A percentile compares a stretch with the other conserved stretches of the same genome.
Evolutionary conservation across 2,797 vertebrate genomes (phyloP).

Genomic region (Eutrigla gurnardus): DNA sequence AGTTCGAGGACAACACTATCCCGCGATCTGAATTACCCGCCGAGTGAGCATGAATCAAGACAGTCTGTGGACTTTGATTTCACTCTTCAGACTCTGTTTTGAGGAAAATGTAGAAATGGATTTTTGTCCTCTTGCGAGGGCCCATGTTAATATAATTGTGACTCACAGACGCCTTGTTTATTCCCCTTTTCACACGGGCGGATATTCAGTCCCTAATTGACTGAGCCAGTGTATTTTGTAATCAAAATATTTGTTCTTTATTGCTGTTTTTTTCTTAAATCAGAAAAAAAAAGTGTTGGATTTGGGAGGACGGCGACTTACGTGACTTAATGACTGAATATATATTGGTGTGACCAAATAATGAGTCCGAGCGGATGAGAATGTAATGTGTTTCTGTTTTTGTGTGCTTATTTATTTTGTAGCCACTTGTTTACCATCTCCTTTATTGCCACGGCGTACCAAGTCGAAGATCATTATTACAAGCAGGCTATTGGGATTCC

Average conservation of each 20-base stretch:
- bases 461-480: constrained; percentile 49
- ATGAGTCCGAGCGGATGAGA: constrained; percentile 68
- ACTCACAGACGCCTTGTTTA: constrained; percentile 54
- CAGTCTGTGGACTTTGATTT: constrained; percentile 45
- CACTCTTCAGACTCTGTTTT: constrained; percentile 35
- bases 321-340: constrained; percentile 59
- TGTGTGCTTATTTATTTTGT: constrained; percentile 83
- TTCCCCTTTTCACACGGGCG: constrained; percentile 42
- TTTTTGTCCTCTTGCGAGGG: constrained; percentile 42
- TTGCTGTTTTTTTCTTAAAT: constrained; percentile 60
- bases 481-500: constrained; percentile 42
- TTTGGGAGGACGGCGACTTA: constrained; percentile 29
- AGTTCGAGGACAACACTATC: constrained; percentile 81
- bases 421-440: constrained; percentile 73
- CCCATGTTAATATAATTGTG: constrained; percentile 58
- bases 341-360: constrained; percentile 82
- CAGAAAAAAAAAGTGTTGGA: constrained; percentile 49
- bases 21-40: constrained; percentile 46
- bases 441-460: constrained; percentile 58
- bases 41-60: constrained; percentile 59
- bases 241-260: constrained; percentile 65
- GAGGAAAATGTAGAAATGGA: constrained; percentile 18
- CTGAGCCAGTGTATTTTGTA: constrained; percentile 75
- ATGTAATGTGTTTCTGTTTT: constrained; percentile 71
- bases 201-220: constrained; percentile 59